Evolutionary conservation across 2,113 vertebrate genomes (phyloP), one percentile per base, ranked within the genome.

Genomic region (Girardinichthys multiradiatus): DNA sequence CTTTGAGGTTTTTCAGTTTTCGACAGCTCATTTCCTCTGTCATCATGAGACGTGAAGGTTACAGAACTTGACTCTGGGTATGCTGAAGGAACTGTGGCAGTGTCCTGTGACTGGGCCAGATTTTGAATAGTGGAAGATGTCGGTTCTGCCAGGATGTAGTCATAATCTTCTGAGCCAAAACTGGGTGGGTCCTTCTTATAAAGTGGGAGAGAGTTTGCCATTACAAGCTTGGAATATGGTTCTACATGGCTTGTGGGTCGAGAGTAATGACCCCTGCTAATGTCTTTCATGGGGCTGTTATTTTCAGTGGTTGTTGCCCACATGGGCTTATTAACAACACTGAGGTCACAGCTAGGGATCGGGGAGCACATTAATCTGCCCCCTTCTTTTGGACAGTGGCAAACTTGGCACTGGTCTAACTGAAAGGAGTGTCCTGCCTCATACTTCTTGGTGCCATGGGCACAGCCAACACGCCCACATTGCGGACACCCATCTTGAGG

Each of bases 351-450:
- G 15, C 90, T 91, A 0, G 96, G 96, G 14, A 98, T 85, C n/a
- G 90, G 93, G 45, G 96, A 98, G 88, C 98, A 99, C 95, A 96
- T 97, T 62, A 98, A 92, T 51, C 92, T 94, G 0, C 97, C 97
- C 0, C 97, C 98, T 0, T 94, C 84, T 0, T 96, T 95, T 0
- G 96, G 97, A 78, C 97, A 99, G 78, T 98, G 96, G 85, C 98
- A 99, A 19, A 98, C 95, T 70, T 93, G 94, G 87, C 98, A 99
- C 0, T 88, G 91, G 0, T 96, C 93, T 81, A 97, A 89, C 73
- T 95, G 95, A 79, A 96, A 95, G 0, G 97, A 96, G 85, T 98
- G 96, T 1, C 97, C 98, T 0, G 97, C 97, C 0, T 96, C 93
- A 0, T 97, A 98, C 73, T 97, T 98, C 74, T 95, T 95, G 12